Base-by-base conservation (phyloP, 2,797 vertebrate species). In the Gymnoscopelus braueri region DNA sequence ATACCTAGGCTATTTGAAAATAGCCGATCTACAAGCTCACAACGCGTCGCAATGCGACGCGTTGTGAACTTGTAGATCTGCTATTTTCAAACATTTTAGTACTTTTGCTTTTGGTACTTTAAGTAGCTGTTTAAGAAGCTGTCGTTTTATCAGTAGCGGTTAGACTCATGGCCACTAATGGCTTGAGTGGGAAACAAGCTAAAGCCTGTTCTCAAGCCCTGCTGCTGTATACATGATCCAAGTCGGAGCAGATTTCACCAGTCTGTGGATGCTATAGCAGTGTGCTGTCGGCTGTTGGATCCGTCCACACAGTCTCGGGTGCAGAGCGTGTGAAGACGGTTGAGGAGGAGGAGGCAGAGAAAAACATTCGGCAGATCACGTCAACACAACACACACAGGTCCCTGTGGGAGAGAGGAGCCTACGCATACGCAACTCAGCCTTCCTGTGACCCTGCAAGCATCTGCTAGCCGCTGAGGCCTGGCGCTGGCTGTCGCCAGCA, bases 371-470 rank as follows among this genome's bases (percentile, higher is more conserved):
- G 19, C 14, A 74, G 72, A 81, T 75, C 72, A 71, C 19, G 26
- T 78, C 72, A 69, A 69, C 70, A 69, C 64, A 51, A 71, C 83
- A 82, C 79, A 82, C 79, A 65, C 61, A 29, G 64, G 77, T 80
- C 78, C 80, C 82, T 50, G 55, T 67, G 84, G 89, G 80, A 79
- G 77, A 51, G 64, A 71, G 14, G 39, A 44, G 39, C 39, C 39
- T 7, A 44, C 26, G 58, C 85, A 84, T 75, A 81, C 73, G 72
- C 82, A 86, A 58, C 77, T 59, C 81, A 65, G 75, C 82, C 86
- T 88, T 90, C 85, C 84, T 82, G 75, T 88, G 86, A 88, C 80
- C 82, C 57, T 74, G 72, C 71, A 19, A 71, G 61, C 72, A 81
- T 84, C 75, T 80, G 72, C 74, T 72, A 19, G 50, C 12, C 47